A percentile compares a stretch with the other conserved stretches of the same genome.
Evolutionary conservation across 2,888 invertebrate genomes (phyloP).

Genomic region (Argyresthia albistria): DNA sequence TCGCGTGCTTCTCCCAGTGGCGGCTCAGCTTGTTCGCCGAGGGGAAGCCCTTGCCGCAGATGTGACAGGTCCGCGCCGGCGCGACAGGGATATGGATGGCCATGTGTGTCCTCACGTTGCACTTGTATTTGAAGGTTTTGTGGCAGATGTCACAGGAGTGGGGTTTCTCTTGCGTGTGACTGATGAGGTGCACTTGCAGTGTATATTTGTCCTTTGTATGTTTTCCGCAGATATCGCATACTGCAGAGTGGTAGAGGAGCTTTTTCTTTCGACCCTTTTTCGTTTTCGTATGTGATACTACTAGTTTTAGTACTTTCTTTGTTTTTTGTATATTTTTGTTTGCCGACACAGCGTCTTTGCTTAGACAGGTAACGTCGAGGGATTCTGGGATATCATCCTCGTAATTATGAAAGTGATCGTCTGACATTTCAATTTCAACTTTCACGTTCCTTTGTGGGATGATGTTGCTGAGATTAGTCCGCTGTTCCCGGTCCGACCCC

Average conservation of each 20-base stretch:
- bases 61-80: slow-evolving; percentile 63
- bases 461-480: neutral
- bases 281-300: slow-evolving; percentile 17
- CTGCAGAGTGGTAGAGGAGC: slow-evolving; percentile 58
- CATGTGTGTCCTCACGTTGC: slow-evolving; percentile 55
- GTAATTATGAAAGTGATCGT: slow-evolving; percentile 20
- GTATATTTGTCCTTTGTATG: slow-evolving; percentile 34
- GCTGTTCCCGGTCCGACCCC: slow-evolving; percentile 36
- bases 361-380: slow-evolving; percentile 2
- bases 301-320: slow-evolving; percentile 18
- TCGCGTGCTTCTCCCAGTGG: slow-evolving; percentile 67
- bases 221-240: slow-evolving; percentile 63
- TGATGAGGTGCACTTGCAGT: slow-evolving; percentile 50
- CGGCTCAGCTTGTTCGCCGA: slow-evolving; percentile 61
- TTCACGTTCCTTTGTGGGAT: neutral
- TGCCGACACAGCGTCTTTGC: slow-evolving; percentile 12
- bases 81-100: slow-evolving; percentile 49
- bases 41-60: slow-evolving; percentile 66
- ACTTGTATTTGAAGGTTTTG: slow-evolving; percentile 63
- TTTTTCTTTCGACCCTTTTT: slow-evolving; percentile 21
- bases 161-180: slow-evolving; percentile 43
- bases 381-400: slow-evolving; percentile 19
- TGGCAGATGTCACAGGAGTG: slow-evolving; percentile 60
- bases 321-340: slow-evolving; percentile 15
- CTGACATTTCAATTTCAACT: slow-evolving; percentile 7